Evolutionary conservation across 1,140 invertebrate species (phyloP), one percentile per base, ranked within the genome.

Genomic region (Rhagoletis zephyria): DNA sequence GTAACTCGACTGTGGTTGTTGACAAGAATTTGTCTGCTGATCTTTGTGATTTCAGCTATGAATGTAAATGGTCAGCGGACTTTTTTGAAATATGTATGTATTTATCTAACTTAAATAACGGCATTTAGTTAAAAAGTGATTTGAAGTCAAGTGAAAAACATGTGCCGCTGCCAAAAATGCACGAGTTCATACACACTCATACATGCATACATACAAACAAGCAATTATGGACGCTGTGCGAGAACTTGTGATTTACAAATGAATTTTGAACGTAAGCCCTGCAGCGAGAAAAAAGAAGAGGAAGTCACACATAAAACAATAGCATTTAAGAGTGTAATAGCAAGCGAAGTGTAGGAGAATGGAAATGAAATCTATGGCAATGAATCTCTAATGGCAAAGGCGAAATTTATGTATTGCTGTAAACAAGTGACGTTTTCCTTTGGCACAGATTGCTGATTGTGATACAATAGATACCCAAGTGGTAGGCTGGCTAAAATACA

Each of bases 11-110:
- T 7, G 14, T 4, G 51, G 1, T 56, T 74, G 67, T 74, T 48
- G 42, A 74, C 67, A 74, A 74, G 67, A 48, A 74, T 48, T 74
- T 74, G 67, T 74, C 67, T 45, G 67, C 67, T 74, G 67, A 74
- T 74, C 67, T 48, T 9, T 30, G 10, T 67, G 64, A 67, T 67
- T 67, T 67, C 30, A 65, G 64, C 64, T 56, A 30, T 30, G 30
- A 30, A 30, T 30, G 30, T 30, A 30, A 7, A 56, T 65, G 12
- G n/a, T 67, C 64, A 67, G 30, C 19, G 10, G 0, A 9, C 64
- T 10, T 40, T n/a, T n/a, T 40, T 67, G 40, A 5, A 56, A 56
- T 5, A 56, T 2, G n/a, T n/a, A n/a, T n/a, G 30, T 30, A 30
- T 30, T 30, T 30, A 7, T 1, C 51, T 30, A 40, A 14, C 30